A percentile compares a stretch with the other conserved stretches of the same genome.
Conservation (phyloP, 2,113 vertebrate species). For the Prunella himalayana region DNA sequence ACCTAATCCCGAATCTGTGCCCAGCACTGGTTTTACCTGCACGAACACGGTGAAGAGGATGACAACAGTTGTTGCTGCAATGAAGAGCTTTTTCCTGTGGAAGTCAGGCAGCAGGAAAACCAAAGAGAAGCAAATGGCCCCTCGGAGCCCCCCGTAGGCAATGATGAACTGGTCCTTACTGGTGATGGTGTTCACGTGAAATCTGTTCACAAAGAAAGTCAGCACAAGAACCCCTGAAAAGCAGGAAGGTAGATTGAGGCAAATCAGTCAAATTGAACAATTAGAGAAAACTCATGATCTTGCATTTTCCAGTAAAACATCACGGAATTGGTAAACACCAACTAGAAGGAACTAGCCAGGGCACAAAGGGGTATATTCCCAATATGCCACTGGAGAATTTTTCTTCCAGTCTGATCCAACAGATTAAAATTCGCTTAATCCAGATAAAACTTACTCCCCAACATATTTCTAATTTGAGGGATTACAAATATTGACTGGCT, state of each 20-base stretch:
- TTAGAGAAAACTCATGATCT: neutral
- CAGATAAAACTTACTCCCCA: neutral
- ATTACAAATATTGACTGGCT: neutral
- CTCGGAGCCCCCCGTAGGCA: conserved; percentile 78
- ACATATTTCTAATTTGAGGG: neutral
- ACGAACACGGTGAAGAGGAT: conserved; percentile 85
- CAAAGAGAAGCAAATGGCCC: conserved; percentile 83
- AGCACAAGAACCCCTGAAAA: conserved; percentile 77
- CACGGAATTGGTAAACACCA: neutral
- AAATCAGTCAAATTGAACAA: neutral
- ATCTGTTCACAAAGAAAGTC: conserved; percentile 81
- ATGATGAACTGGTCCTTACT: conserved; percentile 85
- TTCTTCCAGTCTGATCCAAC: neutral
- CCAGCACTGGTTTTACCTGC: conserved; percentile 62
- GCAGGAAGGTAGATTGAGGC: neutral
- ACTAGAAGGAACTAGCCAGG: neutral
- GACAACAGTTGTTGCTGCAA: conserved; percentile 81
- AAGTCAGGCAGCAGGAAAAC: conserved; percentile 84
- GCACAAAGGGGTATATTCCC: neutral
- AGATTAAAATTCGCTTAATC: neutral
- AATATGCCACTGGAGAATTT: neutral
- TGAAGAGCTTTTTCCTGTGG: conserved; percentile 82
- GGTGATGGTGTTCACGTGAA: conserved; percentile 75
- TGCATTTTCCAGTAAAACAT: neutral
- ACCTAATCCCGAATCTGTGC: too few relatives aligned